These are phyloP conservation scores for Pogonus chalceus DNA, from an alignment of 1,140 invertebrate genomes.

Conservation along the genomic window DNA sequence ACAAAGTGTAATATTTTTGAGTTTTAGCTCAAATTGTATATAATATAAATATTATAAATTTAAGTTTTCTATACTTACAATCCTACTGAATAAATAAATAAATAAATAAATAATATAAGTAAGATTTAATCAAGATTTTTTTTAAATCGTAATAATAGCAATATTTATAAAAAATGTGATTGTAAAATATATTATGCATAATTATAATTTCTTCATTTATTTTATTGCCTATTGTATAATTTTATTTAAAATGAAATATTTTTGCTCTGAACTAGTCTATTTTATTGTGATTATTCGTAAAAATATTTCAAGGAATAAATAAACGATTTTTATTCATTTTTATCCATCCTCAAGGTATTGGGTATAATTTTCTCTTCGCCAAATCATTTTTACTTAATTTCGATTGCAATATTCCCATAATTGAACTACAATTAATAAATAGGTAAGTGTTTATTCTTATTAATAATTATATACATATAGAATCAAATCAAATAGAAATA, in stretches of 20 bases:
- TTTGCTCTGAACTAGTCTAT: no score
- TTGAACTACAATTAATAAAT: no score
- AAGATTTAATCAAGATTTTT: constrained; percentile 30
- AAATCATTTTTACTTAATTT: no score
- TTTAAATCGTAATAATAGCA: constrained; percentile 34
- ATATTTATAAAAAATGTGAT: constrained; percentile 37
- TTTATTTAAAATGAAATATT: constrained; percentile 5
- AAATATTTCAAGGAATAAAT: no score
- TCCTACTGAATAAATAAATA: constrained; percentile 3
- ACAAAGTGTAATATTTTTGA: constrained; percentile 14
- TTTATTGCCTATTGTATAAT: neutral
- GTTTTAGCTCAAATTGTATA: constrained; percentile 33
- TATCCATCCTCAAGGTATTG: no score
- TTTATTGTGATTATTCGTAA: no score
- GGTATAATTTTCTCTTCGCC: no score
- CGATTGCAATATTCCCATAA: no score
- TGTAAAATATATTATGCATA: constrained; percentile 27
- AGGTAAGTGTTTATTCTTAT: no score
- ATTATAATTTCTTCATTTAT: neutral
- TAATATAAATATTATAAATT: constrained; percentile 29
- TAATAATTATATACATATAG: no score
- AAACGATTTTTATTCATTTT: no score
- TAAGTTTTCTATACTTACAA: constrained; percentile 29
- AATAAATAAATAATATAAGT: constrained; percentile 31
- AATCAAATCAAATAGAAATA: no score